A percentile compares a stretch with the other conserved stretches of the same genome.
Evolutionary conservation across 2,113 vertebrate species (phyloP).

Genomic region (Tragelaphus strepsiceros): DNA sequence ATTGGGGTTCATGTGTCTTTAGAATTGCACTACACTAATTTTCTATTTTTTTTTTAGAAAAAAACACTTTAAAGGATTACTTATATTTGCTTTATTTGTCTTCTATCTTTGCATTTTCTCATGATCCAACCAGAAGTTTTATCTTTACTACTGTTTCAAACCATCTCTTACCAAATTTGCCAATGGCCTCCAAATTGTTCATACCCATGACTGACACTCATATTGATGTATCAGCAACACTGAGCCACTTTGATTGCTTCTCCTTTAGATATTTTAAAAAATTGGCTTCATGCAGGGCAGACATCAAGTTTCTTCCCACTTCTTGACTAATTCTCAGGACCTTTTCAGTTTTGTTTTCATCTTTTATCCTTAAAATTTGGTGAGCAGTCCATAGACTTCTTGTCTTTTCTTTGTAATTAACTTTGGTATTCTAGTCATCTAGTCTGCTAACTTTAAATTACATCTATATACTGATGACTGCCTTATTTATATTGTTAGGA

Average conservation of each 20-base stretch:
- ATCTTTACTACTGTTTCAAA: not conserved
- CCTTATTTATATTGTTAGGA: not conserved
- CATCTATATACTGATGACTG: not conserved
- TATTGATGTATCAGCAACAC: not conserved
- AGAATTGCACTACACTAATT: not conserved
- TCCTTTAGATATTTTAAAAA: not conserved
- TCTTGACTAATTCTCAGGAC: not conserved
- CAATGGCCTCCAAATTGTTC: not conserved
- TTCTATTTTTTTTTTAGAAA: not conserved
- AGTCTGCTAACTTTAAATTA: not conserved
- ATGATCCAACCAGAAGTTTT: not conserved
- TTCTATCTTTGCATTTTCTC: not conserved
- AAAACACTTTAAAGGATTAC: not conserved
- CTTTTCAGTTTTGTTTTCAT: not conserved
- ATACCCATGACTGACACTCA: not conserved
- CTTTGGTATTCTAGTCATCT: not conserved
- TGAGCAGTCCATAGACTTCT: not conserved
- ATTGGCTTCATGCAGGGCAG: not conserved
- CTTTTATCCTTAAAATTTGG: not conserved
- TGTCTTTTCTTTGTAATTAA: not conserved
- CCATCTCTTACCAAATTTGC: not conserved
- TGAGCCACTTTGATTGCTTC: not conserved
- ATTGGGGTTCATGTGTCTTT: not conserved
- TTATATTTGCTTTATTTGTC: not conserved
- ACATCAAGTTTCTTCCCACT: not conserved